Evolutionary conservation across 35 echinoderm and acorn worm species (phyloP), one percentile per base, ranked within the genome.

Genomic region (Amphiura filiformis): DNA sequence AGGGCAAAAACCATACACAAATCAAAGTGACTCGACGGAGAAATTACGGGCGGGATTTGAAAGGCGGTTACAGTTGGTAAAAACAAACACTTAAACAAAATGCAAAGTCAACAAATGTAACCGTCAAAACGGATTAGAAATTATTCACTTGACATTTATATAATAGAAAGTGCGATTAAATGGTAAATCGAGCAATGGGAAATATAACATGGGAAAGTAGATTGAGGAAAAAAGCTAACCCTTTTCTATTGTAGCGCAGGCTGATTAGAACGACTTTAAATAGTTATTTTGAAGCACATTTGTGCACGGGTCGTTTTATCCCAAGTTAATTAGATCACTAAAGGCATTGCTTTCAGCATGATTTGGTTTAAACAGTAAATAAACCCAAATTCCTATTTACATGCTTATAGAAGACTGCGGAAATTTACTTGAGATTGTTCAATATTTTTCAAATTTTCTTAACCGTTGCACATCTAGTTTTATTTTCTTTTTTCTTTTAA

Each of bases 1-100:
- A n/a, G 61, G 1, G 11, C 2, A 70, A 26, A 70, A 30, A 1
- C 17, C 61, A 30, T 70, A 70, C 9, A 70, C 61, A 70, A 70
- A 70, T 70, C 61, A 23, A n/a, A 70, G 2, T 70, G 61, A 70
- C 61, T 70, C 26, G 44, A n/a, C n/a, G 7, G 61, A n/a, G 28
- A 70, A 11, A 70, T 70, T 70, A 70, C 61, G 15, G 26, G 61
- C 9, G 7, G 61, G 61, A 70, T 70, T 52, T 70, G 61, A 26
- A 52, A 70, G 61, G 61, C 15, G 61, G 61, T 70, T 26, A 70
- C 61, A 13, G 61, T 70, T 70, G 26, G 61, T 11, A 70, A 70
- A 70, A 70, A 70, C 61, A 70, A 70, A 70, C 61, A 70, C 61
- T 70, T 70, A 70, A 70, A 70, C 61, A 70, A 70, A 15, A 2